Conservation (phyloP, 2,888 invertebrate genomes). For the Callosobruchus maculatus region DNA sequence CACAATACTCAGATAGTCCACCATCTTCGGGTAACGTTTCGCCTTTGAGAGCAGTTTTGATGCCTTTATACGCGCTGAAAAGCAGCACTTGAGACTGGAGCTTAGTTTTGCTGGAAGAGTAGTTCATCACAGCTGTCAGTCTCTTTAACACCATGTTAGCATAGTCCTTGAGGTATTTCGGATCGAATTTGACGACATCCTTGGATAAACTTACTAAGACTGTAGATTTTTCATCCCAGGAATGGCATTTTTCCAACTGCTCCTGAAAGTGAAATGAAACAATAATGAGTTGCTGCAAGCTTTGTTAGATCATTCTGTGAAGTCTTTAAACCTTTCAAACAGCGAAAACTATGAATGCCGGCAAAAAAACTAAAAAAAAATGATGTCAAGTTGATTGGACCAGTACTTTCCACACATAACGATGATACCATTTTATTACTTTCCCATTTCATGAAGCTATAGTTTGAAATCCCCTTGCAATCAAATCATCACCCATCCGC, state of each 20-base stretch:
- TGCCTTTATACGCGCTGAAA: slow-evolving; percentile 30
- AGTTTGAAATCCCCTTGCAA: too few species aligned
- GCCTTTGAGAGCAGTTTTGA: not conserved
- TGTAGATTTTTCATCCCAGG: not conserved
- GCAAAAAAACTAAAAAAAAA: too few species aligned
- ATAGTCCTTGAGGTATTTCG: not conserved
- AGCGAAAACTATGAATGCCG: too few species aligned
- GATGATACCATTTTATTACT: too few species aligned
- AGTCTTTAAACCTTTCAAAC: too few species aligned
- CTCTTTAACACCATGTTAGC: not conserved
- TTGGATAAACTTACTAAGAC: not conserved
- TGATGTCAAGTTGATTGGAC: too few species aligned
- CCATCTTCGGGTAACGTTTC: not conserved
- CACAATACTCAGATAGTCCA: not conserved
- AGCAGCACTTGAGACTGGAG: not conserved
- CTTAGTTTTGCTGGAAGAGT: not conserved
- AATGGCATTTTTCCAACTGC: not conserved
- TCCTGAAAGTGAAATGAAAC: not conserved
- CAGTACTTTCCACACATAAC: too few species aligned
- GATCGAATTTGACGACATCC: not conserved
- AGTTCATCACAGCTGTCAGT: not conserved
- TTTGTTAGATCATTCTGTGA: too few species aligned
- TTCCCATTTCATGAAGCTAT: too few species aligned
- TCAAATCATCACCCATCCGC: too few species aligned
- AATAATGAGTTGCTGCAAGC: too few species aligned